Evolutionary conservation across 2,113 vertebrate species (phyloP), one percentile per base, ranked within the genome.

Genomic region (Pomatorhinus ruficollis): DNA sequence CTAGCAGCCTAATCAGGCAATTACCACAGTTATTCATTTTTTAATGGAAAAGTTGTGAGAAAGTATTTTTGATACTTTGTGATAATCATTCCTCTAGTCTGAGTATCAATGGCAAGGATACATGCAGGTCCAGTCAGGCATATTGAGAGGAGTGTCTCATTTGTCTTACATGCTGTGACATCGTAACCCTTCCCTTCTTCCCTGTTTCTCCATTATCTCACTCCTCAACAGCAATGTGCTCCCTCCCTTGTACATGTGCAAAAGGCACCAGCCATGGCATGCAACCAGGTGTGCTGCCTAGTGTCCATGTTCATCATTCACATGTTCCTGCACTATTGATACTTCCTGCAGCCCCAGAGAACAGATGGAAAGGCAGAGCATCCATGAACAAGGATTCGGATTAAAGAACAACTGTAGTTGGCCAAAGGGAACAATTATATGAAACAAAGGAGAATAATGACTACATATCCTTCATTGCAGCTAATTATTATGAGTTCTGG

Each of bases 401-500:
- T 87, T 95, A 97, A 97, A 97, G 95, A 95, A 98, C 94, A 97
- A 98, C 97, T 86, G 91, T 92, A 97, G 93, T 82, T 97, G 97
- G 96, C 91, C 97, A 93, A 98, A 97, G 96, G 93, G 98, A 98
- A 97, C 97, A 97, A 97, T 98, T 98, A 97, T 22, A 97, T 95
- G 96, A 98, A 98, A 97, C 96, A 98, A 98, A 98, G 95, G 98
- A 98, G 98, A 99, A 99, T 98, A 99, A 98, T 87, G 84, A 98
- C 98, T 98, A 98, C 98, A 99, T 99, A 99, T 99, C 98, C 99
- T 99, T 98, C 98, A 98, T 98, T 98, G 98, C 96, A 98, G 98
- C 98, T 99, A 98, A 99, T 99, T 99, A 99, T 98, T 99, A 99
- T 98, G 98, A 99, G 98, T 98, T 98, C 99, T 99, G 99, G 98